Evolutionary conservation across 2,888 invertebrate species (phyloP), one percentile per base, ranked within the genome.

Genomic region (Molorchus minor): DNA sequence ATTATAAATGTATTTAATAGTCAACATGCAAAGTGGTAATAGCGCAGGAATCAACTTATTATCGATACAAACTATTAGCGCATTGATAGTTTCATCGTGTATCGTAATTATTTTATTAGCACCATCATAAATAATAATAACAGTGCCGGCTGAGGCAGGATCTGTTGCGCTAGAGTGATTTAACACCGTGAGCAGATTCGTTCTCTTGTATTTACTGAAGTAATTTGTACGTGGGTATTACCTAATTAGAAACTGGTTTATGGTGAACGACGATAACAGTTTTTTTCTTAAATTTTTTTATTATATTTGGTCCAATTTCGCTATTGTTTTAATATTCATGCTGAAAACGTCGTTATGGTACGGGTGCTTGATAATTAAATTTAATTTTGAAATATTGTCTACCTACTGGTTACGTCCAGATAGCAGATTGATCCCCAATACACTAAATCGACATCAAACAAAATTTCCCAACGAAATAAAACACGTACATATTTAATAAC

Each of bases 61-160:
- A 40, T 20, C 17, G 16, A 20, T n/a, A 40, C 40, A 20, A 3
- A 19, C n/a, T 17, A 16, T 40, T 40, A 40, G 20, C 17, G 16
- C 15, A 7, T 7, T 38, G 15, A 38, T 16, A 40, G 19, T 19
- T 19, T n/a, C 5, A 4, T 2, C n/a, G 25, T 16, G 40, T 19
- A 2, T 19, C n/a, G 4, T 20, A 40, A 40, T 20, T 40, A 40
- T 40, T 40, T 40, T 40, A 5, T 40, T 16, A 17, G 19, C n/a
- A 40, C 19, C 4, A 40, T 19, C 19, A 19, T 40, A 40, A 40
- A 40, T 40, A 17, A 20, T 40, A 40, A 19, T n/a, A 25, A 25
- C 25, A 1, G 2, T 17, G n/a, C 16, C 10, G 16, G 15, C 10
- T 15, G 36, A 16, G 10, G 35, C 35, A 35, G 7, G 15, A 36